Base-by-base conservation (phyloP, 2,888 invertebrate species). In the Hypolimnas misippus region DNA sequence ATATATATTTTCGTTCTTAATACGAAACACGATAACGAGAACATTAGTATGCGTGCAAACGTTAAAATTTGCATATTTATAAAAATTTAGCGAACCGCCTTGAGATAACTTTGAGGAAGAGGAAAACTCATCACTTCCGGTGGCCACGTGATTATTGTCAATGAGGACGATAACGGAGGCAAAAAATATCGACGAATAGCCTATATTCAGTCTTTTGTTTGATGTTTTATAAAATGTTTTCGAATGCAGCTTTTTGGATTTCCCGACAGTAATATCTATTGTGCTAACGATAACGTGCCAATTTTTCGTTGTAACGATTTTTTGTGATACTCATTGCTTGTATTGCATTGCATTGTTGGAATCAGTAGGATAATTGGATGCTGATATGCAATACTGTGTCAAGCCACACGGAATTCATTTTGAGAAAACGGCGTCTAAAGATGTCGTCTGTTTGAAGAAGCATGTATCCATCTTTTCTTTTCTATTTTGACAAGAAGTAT, bases 101-200 rank as follows among this genome's bases (percentile, higher is more conserved):
- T 49, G 49, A 49, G 49, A 29, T 49, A 49, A 49, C n/a, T n/a
- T 14, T 7, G 49, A 25, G 49, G 49, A 49, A 49, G 49, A 29
- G 49, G 49, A 49, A 49, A 29, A 49, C 14, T 4, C 49, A 7
- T 29, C 49, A 49, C 49, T 49, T 49, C 49, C 49, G 49, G 21
- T 49, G 21, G 14, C 49, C 49, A 29, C 49, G 49, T 49, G 29
- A 8, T 25, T 25, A n/a, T 49, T 25, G 49, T 12, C 25, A 49
- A 25, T 49, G 49, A 49, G 12, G 44, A 3, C 29, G 49, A 49
- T 49, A 49, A 29, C 21, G 29, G 49, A 17, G 21, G 21, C 19
- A 46, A 46, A 46, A 17, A 46, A 8, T 46, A 21, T 17, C 44
- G 44, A 12, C 19, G 44, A 19, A 44, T 17, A 44, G 44, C 7